Conservation (phyloP, 2,113 vertebrate genomes). For the Eurystomus gularis region DNA sequence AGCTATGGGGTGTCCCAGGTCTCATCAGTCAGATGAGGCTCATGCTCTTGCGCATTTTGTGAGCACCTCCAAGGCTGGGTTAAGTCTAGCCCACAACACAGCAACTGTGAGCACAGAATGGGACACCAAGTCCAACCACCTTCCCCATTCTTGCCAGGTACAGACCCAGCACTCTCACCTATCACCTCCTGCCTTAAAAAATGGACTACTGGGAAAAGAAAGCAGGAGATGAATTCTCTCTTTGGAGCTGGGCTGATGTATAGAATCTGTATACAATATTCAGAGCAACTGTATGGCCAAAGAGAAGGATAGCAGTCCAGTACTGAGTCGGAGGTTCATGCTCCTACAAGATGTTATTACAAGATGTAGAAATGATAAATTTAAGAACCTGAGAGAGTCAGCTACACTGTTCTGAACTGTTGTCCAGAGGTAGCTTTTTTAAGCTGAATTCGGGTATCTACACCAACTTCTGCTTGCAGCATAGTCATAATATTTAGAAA, state of each 20-base stretch:
- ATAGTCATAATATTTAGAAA: neutral
- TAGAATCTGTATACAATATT: neutral
- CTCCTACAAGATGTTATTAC: neutral
- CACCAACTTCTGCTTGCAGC: neutral
- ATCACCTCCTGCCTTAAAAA: neutral
- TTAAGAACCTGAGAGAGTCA: neutral
- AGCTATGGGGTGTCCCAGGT: neutral
- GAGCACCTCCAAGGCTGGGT: neutral
- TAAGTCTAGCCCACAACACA: neutral
- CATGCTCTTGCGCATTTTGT: neutral
- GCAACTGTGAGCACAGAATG: neutral
- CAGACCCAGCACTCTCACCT: neutral
- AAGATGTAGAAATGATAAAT: neutral
- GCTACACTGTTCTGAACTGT: neutral
- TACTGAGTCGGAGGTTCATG: neutral
- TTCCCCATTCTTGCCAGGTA: neutral
- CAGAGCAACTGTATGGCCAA: neutral
- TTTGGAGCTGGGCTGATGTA: neutral
- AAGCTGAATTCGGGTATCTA: neutral
- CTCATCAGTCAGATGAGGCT: neutral
- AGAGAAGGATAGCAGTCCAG: neutral
- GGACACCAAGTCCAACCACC: neutral
- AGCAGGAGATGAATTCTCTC: neutral
- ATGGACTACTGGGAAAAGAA: neutral
- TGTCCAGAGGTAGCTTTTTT: neutral